A percentile compares a stretch with the other conserved stretches of the same genome.
These are phyloP conservation scores for Anguilla anguilla DNA, from an alignment of 2,797 vertebrate species.

Conservation along the genomic window DNA sequence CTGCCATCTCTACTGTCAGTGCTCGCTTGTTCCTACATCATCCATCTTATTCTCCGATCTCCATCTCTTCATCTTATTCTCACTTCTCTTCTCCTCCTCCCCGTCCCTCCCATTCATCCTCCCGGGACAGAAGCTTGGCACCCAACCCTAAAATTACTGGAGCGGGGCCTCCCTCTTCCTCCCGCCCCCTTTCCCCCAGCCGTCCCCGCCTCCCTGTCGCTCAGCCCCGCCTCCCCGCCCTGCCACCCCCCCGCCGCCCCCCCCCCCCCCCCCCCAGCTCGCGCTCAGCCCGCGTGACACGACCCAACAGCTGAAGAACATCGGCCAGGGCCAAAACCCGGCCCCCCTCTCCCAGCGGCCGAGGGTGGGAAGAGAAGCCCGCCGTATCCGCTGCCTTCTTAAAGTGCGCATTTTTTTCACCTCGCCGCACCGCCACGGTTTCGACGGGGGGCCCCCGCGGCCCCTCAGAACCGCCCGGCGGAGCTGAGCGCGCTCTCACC, in stretches of 20 bases:
- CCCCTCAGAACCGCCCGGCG: too few relatives aligned
- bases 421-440: neutral
- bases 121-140: neutral
- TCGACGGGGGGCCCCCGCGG: neutral
- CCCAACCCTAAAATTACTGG: neutral
- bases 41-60: neutral
- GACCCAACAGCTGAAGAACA: constrained; percentile 18
- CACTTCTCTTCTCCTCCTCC: neutral
- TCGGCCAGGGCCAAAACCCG: neutral
- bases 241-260: neutral
- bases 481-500: neutral
- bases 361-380: neutral
- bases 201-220: neutral
- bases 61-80: neutral
- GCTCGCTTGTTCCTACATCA: neutral
- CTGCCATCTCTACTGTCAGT: neutral
- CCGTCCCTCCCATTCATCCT: neutral
- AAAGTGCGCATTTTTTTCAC: neutral
- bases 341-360: neutral
- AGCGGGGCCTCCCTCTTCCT: neutral
- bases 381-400: neutral
- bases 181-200: neutral
- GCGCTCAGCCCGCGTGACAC: constrained; percentile 23
- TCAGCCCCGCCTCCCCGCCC: neutral
- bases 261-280: neutral